phyloP scores from a whole-genome alignment of 2,113 vertebrate species.

The Galemys pyrenaicus region DNA sequence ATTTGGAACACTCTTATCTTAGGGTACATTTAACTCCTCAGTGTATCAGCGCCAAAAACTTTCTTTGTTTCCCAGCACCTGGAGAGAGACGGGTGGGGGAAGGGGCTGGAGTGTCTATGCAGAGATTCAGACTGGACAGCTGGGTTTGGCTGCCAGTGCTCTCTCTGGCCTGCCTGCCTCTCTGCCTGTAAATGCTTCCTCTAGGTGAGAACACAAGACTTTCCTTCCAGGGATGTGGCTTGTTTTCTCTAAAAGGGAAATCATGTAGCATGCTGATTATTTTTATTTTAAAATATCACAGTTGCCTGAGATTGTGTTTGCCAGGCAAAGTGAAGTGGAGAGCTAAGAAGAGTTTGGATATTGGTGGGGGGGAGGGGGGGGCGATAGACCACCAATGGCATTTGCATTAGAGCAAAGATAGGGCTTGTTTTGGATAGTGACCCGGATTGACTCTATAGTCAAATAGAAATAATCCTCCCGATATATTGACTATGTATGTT shows the following conservation, averaged over 20 bases:
- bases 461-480: neutral
- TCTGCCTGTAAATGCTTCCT: neutral
- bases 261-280: neutral
- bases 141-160: neutral
- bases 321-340: neutral
- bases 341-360: neutral
- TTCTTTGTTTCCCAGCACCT: neutral
- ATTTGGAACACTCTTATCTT: neutral
- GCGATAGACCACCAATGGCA: neutral
- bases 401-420: neutral
- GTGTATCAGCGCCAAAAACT: neutral
- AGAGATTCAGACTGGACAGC: neutral
- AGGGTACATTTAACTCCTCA: neutral
- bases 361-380: too few relatives aligned
- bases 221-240: conserved; percentile 42
- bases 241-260: neutral
- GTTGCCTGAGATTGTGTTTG: conserved; percentile 6
- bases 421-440: neutral
- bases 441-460: neutral
- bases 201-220: neutral
- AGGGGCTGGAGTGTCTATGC: neutral
- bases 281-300: neutral
- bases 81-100: neutral
- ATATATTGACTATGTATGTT: too few relatives aligned
- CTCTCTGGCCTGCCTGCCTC: neutral